Evolutionary conservation across 2,888 invertebrate species (phyloP), one percentile per base, ranked within the genome.

Genomic region (Taenaris catops): DNA sequence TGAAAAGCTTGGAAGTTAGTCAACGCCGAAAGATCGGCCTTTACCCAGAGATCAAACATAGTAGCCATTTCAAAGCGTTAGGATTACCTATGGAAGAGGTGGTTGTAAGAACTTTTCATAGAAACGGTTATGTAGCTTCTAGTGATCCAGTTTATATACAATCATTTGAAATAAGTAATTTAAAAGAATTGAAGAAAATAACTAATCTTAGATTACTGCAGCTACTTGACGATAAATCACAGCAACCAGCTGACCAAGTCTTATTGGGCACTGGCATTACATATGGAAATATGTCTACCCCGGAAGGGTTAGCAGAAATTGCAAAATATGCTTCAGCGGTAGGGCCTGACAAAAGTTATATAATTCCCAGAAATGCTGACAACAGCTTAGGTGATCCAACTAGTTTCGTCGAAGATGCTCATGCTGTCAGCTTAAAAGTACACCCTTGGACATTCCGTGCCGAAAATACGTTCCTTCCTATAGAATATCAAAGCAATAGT

Each of bases 391-490:
- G 72, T 6, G 42, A 44, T 9, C 55, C 55, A 0, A 81, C 84
- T 0, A 65, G 41, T 40, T 86, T 78, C 31, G 78, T 84, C 0
- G 35, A 42, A 1, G 63, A 75, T 29, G 80, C 81, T 16, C 84
- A 86, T 37, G 61, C 58, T 0, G 78, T 55, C n/a, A 74, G 76
- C 1, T 50, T 84, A 3, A 74, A 79, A 44, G 83, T 86, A 1
- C 83, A 84, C 28, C 80, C 83, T 0, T 84, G 71, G 41, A 84
- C 84, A 1, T 83, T 83, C 42, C 64, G 84, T 1, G 68, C 81
- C 8, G 84, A 84, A 45, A 81, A 81, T 34, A 17, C 38, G 0
- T 86, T 51, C 42, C 56, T 86, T 1, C 84, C 84, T 2, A 54
- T 52, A 4, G 80, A 84, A 38, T 83, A 64, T 35, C 63, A 57